Conservation (phyloP, 2,888 invertebrate genomes). For the Uloborus plumipes region DNA sequence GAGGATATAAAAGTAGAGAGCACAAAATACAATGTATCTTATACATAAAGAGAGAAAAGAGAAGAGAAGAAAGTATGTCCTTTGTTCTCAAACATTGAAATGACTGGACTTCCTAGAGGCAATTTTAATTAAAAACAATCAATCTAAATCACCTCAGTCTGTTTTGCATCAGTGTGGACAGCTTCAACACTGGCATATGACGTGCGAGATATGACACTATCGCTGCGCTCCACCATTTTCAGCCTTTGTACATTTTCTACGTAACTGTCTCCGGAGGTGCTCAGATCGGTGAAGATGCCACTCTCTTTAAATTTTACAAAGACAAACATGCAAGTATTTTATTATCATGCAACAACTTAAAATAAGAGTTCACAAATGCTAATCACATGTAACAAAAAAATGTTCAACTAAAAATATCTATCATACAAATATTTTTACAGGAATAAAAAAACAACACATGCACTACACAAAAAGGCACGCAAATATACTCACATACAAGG, state of each 20-base stretch:
- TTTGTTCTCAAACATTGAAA: too few relatives aligned
- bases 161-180: constrained; percentile 14
- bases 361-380: constrained; percentile 11
- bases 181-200: constrained; percentile 50
- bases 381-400: constrained; percentile 18
- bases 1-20: too few relatives aligned
- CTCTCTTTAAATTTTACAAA: constrained; percentile 75
- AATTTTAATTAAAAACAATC: background rate
- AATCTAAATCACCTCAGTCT: constrained; percentile 36
- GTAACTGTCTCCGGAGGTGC: constrained; percentile 76
- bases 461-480: too few relatives aligned
- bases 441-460: too few relatives aligned
- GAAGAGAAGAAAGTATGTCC: too few relatives aligned
- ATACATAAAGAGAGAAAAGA: background rate
- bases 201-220: constrained; percentile 67
- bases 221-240: constrained; percentile 71
- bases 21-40: background rate
- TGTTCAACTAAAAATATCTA: background rate
- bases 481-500: too few relatives aligned
- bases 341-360: constrained; percentile 68
- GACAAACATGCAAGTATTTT: constrained; percentile 13
- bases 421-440: too few relatives aligned
- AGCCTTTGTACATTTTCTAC: constrained; percentile 70
- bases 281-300: constrained; percentile 83
- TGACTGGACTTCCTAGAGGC: too few relatives aligned